Evolutionary conservation across 23 tunicate species (phyloP).

Genomic region (Halocynthia aurantium): DNA sequence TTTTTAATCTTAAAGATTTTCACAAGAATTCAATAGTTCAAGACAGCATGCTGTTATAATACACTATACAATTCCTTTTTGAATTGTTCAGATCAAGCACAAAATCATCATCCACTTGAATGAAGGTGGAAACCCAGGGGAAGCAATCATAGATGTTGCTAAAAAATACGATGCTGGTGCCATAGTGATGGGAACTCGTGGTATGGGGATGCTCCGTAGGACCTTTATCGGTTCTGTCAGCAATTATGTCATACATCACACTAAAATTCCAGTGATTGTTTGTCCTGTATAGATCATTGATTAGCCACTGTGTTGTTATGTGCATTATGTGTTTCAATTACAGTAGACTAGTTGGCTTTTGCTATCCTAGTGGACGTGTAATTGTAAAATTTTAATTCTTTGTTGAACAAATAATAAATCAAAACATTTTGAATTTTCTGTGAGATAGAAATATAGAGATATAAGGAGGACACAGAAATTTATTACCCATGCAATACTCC

Average conservation of each 20-base stretch:
- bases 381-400: too few relatives aligned
- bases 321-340: too few relatives aligned
- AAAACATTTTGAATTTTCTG: too few relatives aligned
- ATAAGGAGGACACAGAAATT: too few relatives aligned
- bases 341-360: too few relatives aligned
- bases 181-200: slow-evolving; percentile 64
- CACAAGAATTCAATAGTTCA: too few relatives aligned
- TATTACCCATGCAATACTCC: too few relatives aligned
- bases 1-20: too few relatives aligned
- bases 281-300: slow-evolving; percentile 11
- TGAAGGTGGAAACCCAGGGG: slow-evolving; percentile 33
- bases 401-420: too few relatives aligned
- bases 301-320: too few relatives aligned
- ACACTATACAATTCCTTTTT: neutral
- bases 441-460: too few relatives aligned
- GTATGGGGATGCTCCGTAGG: slow-evolving; percentile 43
- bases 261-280: slow-evolving; percentile 54
- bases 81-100: neutral
- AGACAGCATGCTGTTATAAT: neutral
- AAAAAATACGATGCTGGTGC: slow-evolving; percentile 23
- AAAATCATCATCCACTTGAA: neutral
- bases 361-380: too few relatives aligned
- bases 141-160: slow-evolving; percentile 25
- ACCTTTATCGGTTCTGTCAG: slow-evolving; percentile 65
- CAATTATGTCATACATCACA: slow-evolving; percentile 65